Evolutionary conservation across 2,888 invertebrate genomes (phyloP), one percentile per base, ranked within the genome.

Genomic region (Leptinotarsa rubiginosa): DNA sequence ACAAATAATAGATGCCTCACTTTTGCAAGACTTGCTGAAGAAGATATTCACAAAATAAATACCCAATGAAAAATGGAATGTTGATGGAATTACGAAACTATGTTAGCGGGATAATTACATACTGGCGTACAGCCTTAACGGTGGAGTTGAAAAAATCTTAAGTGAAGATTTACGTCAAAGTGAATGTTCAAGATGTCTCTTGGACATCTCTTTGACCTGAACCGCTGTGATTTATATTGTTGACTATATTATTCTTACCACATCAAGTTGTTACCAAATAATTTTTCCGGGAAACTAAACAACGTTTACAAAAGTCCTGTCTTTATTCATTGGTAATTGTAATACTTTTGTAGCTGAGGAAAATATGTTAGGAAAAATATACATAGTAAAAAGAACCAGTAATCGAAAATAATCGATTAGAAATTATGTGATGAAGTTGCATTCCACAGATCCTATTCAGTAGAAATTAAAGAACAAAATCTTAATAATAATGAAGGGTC

Each of bases 221-320:
- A 59, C 59, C 59, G 59, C 59, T 25, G 59, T 59, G 20, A 62
- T 70, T 70, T 64, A 74, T 59, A 64, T 74, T 66, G 67, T 70
- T 70, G 70, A 62, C 70, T 70, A 54, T 64, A 15, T 25, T 59
- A 59, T 20, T 59, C 20, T 59, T 18, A 22, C 56, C 56, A 4
- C 12, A 59, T 59, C 20, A 22, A 59, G 22, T 59, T 59, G 4
- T 2, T 56, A 25, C 25, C 25, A 25, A 25, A 25, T 25, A 25
- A 25, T 25, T 25, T 22, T 25, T 25, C 25, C 3, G 25, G 25
- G 4, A 4, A 25, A 25, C 4, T 25, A 25, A 25, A 25, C 25
- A 25, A 25, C 3, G 25, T 25, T 25, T 22, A 22, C 22, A 22
- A 22, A 22, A 2, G 22, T 22, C 22, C 22, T 22, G 22, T 22